Conservation (phyloP, 1,140 invertebrate genomes). For the Rhopalosiphum padi region DNA sequence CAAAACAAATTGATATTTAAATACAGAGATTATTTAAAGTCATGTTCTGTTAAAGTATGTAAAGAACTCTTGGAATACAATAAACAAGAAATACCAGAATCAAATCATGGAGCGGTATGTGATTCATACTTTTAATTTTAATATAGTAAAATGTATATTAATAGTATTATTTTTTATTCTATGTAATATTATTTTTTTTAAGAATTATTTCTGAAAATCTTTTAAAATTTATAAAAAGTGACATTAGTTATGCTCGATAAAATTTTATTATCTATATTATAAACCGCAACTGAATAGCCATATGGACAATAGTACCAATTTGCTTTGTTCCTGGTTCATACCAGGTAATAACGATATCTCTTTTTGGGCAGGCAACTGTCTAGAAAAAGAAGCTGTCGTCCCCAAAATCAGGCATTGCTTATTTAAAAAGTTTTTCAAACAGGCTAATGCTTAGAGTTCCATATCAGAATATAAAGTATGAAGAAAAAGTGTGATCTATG, state of each 20-base stretch:
- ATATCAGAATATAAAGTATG: neutral
- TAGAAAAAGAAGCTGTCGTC: neutral
- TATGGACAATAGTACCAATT: neutral
- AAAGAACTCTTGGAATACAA: conserved; percentile 76
- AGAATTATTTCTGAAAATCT: neutral
- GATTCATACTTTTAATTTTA: neutral
- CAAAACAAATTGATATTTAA: conserved; percentile 84
- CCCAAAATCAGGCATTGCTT: no score
- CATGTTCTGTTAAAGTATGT: conserved; percentile 68
- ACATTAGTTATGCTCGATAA: neutral
- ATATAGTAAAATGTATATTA: neutral
- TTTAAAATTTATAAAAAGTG: neutral
- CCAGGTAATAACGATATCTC: neutral
- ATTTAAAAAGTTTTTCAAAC: no score
- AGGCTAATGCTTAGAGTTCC: no score
- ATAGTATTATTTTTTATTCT: neutral
- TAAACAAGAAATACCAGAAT: conserved; percentile 72
- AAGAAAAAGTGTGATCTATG: neutral
- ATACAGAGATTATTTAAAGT: conserved; percentile 70
- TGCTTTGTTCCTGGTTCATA: neutral
- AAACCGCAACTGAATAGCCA: no score
- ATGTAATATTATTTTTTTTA: no score
- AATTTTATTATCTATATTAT: neutral
- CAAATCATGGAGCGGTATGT: conserved; percentile 19
- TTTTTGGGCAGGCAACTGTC: neutral